Percentiles rank a stretch among this genome's conserved stretches.
These are phyloP conservation scores for Zonotrichia leucophrys DNA, from an alignment of 2,113 vertebrate genomes.

Conservation along the genomic window DNA sequence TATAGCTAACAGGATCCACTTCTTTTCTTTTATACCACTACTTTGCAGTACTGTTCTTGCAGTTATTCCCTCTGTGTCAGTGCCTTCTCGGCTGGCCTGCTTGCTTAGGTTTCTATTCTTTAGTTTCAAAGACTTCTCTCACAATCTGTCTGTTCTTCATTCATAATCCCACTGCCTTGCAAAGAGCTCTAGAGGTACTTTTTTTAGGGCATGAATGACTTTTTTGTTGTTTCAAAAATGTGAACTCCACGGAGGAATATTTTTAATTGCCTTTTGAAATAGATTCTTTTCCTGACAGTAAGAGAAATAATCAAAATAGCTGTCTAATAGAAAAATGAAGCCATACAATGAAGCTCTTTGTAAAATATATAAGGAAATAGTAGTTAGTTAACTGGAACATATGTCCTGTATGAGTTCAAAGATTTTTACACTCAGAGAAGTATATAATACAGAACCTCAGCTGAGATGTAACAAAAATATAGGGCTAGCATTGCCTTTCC, in stretches of 20 bases:
- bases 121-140: slow-evolving; percentile 54
- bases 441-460: neutral
- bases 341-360: neutral
- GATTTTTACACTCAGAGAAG: neutral
- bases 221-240: slow-evolving; percentile 31
- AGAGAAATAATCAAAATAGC: slow-evolving; percentile 12
- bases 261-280: slow-evolving; percentile 57
- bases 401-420: neutral
- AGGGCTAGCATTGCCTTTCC: neutral
- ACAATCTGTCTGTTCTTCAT: slow-evolving; percentile 38
- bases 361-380: neutral
- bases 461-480: neutral
- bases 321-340: neutral
- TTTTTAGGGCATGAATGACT: slow-evolving; percentile 17
- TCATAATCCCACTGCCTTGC: slow-evolving; percentile 18
- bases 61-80: slow-evolving; percentile 44
- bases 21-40: slow-evolving; percentile 24
- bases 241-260: neutral
- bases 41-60: slow-evolving; percentile 39
- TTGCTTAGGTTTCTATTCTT: slow-evolving; percentile 58
- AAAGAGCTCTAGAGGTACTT: neutral
- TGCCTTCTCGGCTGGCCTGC: slow-evolving; percentile 25
- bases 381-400: neutral
- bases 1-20: slow-evolving; percentile 35
- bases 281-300: neutral